Evolutionary conservation across 2,888 invertebrate genomes (phyloP).

Genomic region (Ypsolopha sequella): DNA sequence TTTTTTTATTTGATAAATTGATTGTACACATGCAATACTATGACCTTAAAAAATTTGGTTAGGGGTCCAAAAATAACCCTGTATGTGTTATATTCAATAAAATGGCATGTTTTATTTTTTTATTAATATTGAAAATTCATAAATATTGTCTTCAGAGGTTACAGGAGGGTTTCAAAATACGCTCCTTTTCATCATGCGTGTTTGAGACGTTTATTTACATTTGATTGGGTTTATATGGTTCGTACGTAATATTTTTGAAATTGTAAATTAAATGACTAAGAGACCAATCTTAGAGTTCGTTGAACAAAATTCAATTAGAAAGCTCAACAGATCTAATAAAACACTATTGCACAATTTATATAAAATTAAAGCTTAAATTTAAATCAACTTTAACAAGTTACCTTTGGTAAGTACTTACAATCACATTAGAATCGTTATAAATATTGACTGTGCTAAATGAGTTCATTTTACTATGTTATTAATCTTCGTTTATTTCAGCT

Average conservation of each 20-base stretch:
- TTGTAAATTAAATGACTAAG: neutral
- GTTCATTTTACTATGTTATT: slow-evolving; percentile 10
- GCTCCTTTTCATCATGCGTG: neutral
- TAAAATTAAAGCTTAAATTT: slow-evolving; percentile 26
- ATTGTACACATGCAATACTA: no score
- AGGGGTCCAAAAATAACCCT: no score
- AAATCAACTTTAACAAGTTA: slow-evolving; percentile 20
- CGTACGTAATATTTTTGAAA: no score
- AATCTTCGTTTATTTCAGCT: neutral
- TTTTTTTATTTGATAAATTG: no score
- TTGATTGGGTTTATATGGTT: no score
- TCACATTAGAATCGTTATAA: slow-evolving; percentile 7
- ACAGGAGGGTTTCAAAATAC: neutral
- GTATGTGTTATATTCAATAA: no score
- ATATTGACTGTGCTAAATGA: no score
- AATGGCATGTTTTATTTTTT: no score
- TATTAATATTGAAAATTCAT: no score
- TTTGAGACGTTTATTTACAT: no score
- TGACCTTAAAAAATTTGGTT: no score
- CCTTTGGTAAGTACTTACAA: slow-evolving; percentile 54
- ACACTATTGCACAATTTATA: slow-evolving; percentile 29
- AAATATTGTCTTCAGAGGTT: neutral
- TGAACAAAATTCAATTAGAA: neutral
- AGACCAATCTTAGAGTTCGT: neutral
- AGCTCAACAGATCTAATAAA: neutral